phyloP scores from a whole-genome alignment of 2,888 invertebrate species.

The Macropis europaea region DNA sequence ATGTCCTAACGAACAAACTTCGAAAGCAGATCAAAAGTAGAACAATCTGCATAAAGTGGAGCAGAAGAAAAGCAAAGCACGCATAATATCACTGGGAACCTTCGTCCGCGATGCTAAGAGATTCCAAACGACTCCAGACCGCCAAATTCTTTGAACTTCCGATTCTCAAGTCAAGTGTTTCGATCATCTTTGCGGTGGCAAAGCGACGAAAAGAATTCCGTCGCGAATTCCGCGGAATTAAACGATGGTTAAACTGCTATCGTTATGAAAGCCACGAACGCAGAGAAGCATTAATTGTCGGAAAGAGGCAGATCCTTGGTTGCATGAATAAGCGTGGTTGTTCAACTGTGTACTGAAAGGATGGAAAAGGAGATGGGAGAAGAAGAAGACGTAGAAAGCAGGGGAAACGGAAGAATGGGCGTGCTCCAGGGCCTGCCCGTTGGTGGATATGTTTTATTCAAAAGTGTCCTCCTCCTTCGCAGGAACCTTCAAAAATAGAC shows the following conservation, averaged over 20 bases:
- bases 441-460: slow-evolving; percentile 63
- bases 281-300: slow-evolving; percentile 34
- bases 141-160: slow-evolving; percentile 6
- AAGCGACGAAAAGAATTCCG: slow-evolving; percentile 3
- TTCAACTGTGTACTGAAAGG: slow-evolving; percentile 13
- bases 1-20: background rate
- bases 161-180: slow-evolving; percentile 1
- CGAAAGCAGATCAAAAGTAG: background rate
- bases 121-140: slow-evolving; percentile 3
- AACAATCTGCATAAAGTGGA: background rate
- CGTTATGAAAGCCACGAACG: background rate
- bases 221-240: slow-evolving; percentile 5
- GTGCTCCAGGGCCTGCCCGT: slow-evolving; percentile 44
- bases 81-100: background rate
- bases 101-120: background rate
- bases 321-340: slow-evolving; percentile 37
- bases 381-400: slow-evolving; percentile 28
- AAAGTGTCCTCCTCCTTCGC: slow-evolving; percentile 36
- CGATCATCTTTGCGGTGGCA: background rate
- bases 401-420: slow-evolving; percentile 37
- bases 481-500: slow-evolving; percentile 54
- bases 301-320: background rate
- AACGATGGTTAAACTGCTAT: slow-evolving; percentile 12
- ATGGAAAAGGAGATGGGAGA: background rate
- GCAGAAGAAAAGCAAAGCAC: background rate